These are phyloP conservation scores for Drosophila borealis DNA, from an alignment of 2,888 invertebrate species.

Conservation along the genomic window DNA sequence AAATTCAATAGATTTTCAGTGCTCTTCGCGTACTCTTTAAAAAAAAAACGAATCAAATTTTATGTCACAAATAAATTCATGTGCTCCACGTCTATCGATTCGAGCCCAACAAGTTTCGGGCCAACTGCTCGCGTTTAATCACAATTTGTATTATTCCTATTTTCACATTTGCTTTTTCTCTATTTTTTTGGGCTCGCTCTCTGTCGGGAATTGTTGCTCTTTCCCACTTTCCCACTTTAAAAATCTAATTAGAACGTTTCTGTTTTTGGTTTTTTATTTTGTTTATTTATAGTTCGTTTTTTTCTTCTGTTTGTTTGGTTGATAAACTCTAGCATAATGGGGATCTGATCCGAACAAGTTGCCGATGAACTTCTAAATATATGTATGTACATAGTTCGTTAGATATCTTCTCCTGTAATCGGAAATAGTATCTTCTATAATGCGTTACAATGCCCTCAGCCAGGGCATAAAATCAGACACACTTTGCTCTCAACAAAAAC, in stretches of 20 bases:
- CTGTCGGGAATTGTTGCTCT: slow-evolving; percentile 13
- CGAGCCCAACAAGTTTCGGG: slow-evolving; percentile 12
- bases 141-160: slow-evolving; percentile 15
- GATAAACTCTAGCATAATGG: slow-evolving; percentile 50
- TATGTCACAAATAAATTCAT: slow-evolving; percentile 2
- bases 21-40: background rate
- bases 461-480: background rate
- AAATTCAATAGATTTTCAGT: background rate
- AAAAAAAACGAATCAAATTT: slow-evolving; percentile 6
- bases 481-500: slow-evolving; percentile 3
- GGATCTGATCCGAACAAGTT: slow-evolving; percentile 33
- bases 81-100: slow-evolving; percentile 24
- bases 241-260: slow-evolving; percentile 68
- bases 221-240: slow-evolving; percentile 4
- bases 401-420: background rate
- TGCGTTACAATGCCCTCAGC: background rate
- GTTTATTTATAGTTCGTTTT: slow-evolving; percentile 57
- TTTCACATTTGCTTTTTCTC: slow-evolving; percentile 2
- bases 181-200: slow-evolving; percentile 12
- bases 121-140: slow-evolving; percentile 44
- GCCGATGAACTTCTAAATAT: slow-evolving; percentile 26
- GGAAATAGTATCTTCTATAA: too few species aligned
- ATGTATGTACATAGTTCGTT: too few species aligned
- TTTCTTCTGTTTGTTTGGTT: slow-evolving; percentile 29
- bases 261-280: slow-evolving; percentile 28